These are phyloP conservation scores for Aphyosemion australe DNA, from an alignment of 2,113 vertebrate genomes.

Conservation along the genomic window DNA sequence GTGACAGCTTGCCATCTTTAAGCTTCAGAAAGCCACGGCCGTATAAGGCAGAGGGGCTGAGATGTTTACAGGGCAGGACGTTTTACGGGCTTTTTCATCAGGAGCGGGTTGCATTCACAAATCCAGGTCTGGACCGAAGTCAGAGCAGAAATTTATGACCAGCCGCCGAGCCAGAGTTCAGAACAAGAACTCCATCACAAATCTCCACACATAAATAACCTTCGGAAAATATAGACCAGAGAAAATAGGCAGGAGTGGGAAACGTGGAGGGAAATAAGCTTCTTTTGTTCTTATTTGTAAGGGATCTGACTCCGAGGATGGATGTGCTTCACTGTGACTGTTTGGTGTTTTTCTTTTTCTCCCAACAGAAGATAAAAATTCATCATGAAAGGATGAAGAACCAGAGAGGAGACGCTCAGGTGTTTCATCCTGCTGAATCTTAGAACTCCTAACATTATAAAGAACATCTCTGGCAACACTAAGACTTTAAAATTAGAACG, in stretches of 20 bases:
- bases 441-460: no score
- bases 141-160: conserved; percentile 26
- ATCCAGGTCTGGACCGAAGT: conserved; percentile 29
- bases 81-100: conserved; percentile 39
- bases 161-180: conserved; percentile 12
- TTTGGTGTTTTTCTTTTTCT: no score
- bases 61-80: conserved; percentile 26
- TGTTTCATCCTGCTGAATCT: no score
- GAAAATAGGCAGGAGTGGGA: neutral
- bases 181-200: conserved; percentile 13
- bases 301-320: no score
- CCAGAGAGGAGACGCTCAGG: no score
- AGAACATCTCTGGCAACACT: no score
- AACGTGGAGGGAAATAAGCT: no score
- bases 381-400: no score
- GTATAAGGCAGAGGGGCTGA: conserved; percentile 28
- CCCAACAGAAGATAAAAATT: no score
- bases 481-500: no score
- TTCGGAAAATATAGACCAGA: conserved; percentile 1
- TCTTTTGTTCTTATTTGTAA: no score
- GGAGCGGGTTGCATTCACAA: neutral
- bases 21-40: conserved; percentile 30
- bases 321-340: no score
- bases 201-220: conserved; percentile 21
- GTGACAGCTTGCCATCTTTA: conserved; percentile 27